Conservation (phyloP, 2,888 invertebrate species). For the Corbicula japonica region DNA sequence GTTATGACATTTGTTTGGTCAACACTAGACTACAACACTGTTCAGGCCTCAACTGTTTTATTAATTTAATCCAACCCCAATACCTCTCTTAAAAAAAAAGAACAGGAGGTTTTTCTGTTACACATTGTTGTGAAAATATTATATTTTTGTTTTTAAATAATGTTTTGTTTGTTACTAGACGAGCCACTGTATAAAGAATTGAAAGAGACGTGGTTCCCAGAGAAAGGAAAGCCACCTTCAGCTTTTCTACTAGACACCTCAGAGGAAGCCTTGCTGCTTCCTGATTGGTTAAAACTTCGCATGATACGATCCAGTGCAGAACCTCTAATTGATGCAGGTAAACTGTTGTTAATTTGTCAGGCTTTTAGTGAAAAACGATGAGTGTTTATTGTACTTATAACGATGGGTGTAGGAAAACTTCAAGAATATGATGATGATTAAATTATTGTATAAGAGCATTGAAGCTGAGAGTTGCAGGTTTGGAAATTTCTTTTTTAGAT, state of each 20-base stretch:
- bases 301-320: conserved; percentile 94
- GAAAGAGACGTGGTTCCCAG: conserved; percentile 95
- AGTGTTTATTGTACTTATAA: no score
- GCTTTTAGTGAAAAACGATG: no score
- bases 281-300: conserved; percentile 96
- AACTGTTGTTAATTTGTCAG: not conserved
- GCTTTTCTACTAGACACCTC: conserved; percentile 93
- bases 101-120: no score
- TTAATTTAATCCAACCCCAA: no score
- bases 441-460: not conserved
- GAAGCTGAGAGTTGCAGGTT: no score
- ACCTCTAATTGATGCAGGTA: conserved; percentile 92
- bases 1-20: no score
- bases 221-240: conserved; percentile 91
- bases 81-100: no score
- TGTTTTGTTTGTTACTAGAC: conserved; percentile 22
- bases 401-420: no score
- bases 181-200: conserved; percentile 87
- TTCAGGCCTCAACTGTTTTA: no score
- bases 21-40: no score
- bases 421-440: not conserved
- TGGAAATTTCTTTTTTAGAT: no score
- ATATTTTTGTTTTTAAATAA: not conserved
- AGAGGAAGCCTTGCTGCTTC: conserved; percentile 93
- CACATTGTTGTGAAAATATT: no score